These are phyloP conservation scores for Turdus rufiventris DNA, from an alignment of 2,113 vertebrate species.

Conservation along the genomic window DNA sequence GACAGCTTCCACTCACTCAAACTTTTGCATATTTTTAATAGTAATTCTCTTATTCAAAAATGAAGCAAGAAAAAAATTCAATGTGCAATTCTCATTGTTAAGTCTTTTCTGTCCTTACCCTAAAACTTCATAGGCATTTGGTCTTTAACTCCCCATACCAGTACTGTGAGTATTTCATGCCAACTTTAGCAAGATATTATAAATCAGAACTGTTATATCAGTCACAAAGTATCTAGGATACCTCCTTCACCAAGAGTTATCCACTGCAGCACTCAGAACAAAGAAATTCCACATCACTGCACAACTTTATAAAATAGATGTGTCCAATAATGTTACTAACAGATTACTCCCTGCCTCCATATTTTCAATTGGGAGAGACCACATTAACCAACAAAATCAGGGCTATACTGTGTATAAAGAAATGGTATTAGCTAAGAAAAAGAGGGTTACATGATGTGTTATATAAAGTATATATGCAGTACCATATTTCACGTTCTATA, in stretches of 20 bases:
- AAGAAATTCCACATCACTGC: neutral
- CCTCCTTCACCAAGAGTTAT: neutral
- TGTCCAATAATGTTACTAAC: neutral
- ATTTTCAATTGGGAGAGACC: neutral
- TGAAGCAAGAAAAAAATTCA: neutral
- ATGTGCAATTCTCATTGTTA: neutral
- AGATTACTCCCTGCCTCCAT: neutral
- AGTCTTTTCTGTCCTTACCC: neutral
- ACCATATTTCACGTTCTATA: neutral
- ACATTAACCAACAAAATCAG: neutral
- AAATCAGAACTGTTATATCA: slow-evolving; percentile 33
- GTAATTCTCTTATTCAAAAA: neutral
- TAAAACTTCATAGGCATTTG: neutral
- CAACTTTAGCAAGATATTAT: slow-evolving; percentile 27
- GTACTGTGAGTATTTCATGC: neutral
- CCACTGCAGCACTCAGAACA: neutral
- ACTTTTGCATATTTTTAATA: neutral
- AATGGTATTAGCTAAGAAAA: neutral
- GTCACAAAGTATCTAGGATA: neutral
- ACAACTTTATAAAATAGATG: neutral
- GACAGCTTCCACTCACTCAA: neutral
- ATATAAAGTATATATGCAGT: neutral
- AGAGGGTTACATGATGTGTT: neutral
- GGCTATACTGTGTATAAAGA: neutral
- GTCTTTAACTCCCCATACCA: slow-evolving; percentile 4